A percentile compares a stretch with the other conserved stretches of the same genome.
phyloP scores from a whole-genome alignment of 2,888 invertebrate species.

The Eubasilissa splendida region DNA sequence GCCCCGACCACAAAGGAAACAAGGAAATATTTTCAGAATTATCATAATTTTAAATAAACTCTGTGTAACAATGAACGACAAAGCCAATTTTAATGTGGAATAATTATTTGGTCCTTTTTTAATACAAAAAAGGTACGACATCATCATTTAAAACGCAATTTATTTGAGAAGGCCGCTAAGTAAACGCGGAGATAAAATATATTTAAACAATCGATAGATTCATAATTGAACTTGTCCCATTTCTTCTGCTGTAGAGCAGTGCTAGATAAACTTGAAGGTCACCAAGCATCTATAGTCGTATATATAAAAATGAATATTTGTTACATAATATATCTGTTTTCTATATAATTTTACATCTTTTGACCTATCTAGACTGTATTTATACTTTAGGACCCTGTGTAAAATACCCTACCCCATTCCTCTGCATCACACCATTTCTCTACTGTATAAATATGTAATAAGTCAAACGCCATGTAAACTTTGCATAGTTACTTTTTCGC shows the following conservation, averaged over 20 bases:
- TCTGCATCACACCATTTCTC: too few species aligned
- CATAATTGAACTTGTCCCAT: too few species aligned
- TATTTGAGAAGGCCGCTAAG: background rate
- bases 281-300: too few species aligned
- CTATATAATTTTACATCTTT: background rate
- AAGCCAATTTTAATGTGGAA: conserved; percentile 9
- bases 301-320: background rate
- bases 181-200: background rate
- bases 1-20: conserved; percentile 5
- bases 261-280: too few species aligned
- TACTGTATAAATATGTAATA: too few species aligned
- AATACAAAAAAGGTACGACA: too few species aligned
- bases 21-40: conserved; percentile 15
- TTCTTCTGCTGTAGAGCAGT: too few species aligned
- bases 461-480: too few species aligned
- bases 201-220: background rate
- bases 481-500: too few species aligned
- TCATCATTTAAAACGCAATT: background rate
- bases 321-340: background rate
- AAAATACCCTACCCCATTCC: too few species aligned
- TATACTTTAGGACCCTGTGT: background rate
- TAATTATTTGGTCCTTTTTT: background rate
- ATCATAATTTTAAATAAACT: conserved; percentile 26
- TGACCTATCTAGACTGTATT: background rate
- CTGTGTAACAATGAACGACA: conserved; percentile 11